phyloP scores from a whole-genome alignment of 2,797 vertebrate genomes.

The Cyclopterus lumpus region DNA sequence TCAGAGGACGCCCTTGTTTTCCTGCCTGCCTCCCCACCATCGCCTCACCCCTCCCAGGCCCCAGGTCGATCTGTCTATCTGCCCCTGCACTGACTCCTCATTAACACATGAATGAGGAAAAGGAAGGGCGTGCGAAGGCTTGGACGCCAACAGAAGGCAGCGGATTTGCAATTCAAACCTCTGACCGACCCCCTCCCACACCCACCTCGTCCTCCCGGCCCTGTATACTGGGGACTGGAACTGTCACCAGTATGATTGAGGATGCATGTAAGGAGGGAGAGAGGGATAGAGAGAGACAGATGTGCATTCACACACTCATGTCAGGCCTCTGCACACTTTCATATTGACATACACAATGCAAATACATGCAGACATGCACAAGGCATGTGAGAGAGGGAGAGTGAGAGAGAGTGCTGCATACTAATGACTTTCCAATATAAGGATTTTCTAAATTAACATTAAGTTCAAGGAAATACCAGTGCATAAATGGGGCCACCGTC shows the following conservation, averaged over 20 bases:
- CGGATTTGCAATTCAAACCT: slow-evolving; percentile 88
- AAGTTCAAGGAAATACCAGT: slow-evolving; percentile 32
- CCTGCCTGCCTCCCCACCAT: slow-evolving; percentile 63
- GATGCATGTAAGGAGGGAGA: slow-evolving; percentile 55
- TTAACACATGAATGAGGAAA: slow-evolving; percentile 88
- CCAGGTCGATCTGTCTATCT: slow-evolving; percentile 74
- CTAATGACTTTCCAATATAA: slow-evolving; percentile 18
- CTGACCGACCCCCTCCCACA: slow-evolving; percentile 57
- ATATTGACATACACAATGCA: slow-evolving; percentile 31
- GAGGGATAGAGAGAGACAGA: slow-evolving; percentile 52
- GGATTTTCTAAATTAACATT: slow-evolving; percentile 36
- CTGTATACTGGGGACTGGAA: slow-evolving; percentile 68
- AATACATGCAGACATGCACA: slow-evolving; percentile 24
- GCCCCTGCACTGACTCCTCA: slow-evolving; percentile 80
- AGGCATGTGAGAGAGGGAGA: neutral
- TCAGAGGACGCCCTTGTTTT: slow-evolving; percentile 54
- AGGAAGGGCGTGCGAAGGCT: slow-evolving; percentile 78
- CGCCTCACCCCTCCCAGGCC: slow-evolving; percentile 67
- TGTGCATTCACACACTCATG: slow-evolving; percentile 66
- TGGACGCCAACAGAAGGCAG: slow-evolving; percentile 86
- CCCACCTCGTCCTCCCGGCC: slow-evolving; percentile 42
- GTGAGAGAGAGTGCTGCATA: neutral
- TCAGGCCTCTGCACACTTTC: slow-evolving; percentile 46
- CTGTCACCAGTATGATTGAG: slow-evolving; percentile 80
- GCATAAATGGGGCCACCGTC: slow-evolving; percentile 10